These are phyloP conservation scores for Periparus ater DNA, from an alignment of 2,797 vertebrate species.

Conservation along the genomic window DNA sequence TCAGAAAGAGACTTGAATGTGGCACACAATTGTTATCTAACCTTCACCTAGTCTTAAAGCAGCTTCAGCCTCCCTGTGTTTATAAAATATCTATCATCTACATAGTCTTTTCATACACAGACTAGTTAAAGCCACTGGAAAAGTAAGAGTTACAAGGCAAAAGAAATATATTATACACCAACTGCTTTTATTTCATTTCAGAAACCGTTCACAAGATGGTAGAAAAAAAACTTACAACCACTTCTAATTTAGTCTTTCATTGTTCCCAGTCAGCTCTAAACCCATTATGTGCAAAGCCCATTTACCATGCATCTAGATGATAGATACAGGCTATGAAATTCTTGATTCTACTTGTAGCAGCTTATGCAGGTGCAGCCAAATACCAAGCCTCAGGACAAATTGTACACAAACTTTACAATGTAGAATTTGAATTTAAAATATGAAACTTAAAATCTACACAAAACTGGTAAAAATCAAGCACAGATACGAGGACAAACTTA, in stretches of 20 bases:
- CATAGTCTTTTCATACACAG: background rate
- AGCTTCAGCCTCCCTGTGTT: conserved; percentile 6
- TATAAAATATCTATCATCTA: background rate
- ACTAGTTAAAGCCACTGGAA: conserved; percentile 41
- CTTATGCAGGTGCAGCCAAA: conserved; percentile 88
- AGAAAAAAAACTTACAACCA: conserved; percentile 75
- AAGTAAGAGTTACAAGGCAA: conserved; percentile 67
- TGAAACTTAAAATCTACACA: conserved; percentile 87
- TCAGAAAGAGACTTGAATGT: background rate
- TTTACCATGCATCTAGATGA: conserved; percentile 91
- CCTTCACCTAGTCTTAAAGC: conserved; percentile 1
- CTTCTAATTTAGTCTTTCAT: conserved; percentile 72
- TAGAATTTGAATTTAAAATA: conserved; percentile 87
- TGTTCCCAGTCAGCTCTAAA: conserved; percentile 78
- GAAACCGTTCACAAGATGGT: conserved; percentile 86
- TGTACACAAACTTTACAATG: conserved; percentile 88
- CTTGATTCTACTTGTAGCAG: conserved; percentile 87
- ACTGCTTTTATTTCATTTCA: conserved; percentile 83
- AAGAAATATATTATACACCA: conserved; percentile 78
- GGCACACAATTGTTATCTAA: background rate
- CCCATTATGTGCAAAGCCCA: conserved; percentile 84
- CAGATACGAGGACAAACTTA: conserved; percentile 81
- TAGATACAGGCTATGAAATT: conserved; percentile 86
- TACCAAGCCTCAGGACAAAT: conserved; percentile 87
- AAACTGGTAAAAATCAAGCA: conserved; percentile 91